Conservation (phyloP, 1,140 invertebrate genomes). For the Acyrthosiphon pisum region DNA sequence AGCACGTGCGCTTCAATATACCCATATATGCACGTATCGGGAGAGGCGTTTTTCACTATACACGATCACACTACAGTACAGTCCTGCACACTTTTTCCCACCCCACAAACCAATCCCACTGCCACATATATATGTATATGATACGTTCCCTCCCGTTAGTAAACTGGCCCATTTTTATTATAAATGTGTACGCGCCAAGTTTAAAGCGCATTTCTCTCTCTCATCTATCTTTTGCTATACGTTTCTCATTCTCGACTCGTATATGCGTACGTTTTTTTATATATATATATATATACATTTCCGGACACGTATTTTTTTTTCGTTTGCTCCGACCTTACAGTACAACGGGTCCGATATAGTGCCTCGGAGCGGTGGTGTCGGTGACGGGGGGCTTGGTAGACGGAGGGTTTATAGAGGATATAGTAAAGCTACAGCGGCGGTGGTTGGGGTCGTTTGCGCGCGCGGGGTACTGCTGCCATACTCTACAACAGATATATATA, state of each 20-base stretch:
- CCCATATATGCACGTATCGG: neutral
- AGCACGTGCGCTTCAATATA: conserved; percentile 27
- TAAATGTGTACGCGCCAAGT: conserved; percentile 28
- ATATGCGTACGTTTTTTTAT: conserved; percentile 26
- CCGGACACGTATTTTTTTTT: conserved; percentile 44
- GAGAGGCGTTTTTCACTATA: neutral
- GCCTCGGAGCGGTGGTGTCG: neutral
- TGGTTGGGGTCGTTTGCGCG: conserved; percentile 33
- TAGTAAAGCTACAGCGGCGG: conserved; percentile 31
- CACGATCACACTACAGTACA: neutral
- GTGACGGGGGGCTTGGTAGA: neutral
- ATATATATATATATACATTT: conserved; percentile 24
- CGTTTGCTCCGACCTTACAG: conserved; percentile 28
- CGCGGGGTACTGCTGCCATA: conserved; percentile 24
- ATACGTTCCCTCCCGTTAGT: neutral
- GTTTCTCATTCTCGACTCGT: conserved; percentile 25
- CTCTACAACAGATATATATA: neutral
- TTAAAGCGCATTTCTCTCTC: conserved; percentile 4
- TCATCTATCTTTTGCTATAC: conserved; percentile 7
- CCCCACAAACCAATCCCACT: neutral
- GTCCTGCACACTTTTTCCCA: neutral
- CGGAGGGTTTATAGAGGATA: conserved; percentile 38
- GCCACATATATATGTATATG: neutral
- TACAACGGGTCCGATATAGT: conserved; percentile 44
- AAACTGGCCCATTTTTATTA: conserved; percentile 36